Evolutionary conservation across 2,888 invertebrate genomes (phyloP).

Genomic region (Synergus umbraculus): DNA sequence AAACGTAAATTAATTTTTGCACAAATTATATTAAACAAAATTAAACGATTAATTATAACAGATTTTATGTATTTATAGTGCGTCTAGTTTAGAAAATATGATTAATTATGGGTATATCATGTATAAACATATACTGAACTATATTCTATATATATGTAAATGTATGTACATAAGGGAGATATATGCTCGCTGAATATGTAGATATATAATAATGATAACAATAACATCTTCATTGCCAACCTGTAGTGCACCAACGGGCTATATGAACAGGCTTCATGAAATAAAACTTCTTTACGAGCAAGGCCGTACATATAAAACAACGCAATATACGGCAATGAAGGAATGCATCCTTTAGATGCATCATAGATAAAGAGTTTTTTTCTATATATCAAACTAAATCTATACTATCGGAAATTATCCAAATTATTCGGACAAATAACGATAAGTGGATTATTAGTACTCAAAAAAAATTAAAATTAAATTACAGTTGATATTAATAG

Average conservation of each 20-base stretch:
- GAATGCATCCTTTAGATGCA: not conserved
- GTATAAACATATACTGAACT: not conserved
- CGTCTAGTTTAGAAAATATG: not conserved
- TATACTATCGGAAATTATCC: no score
- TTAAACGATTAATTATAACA: no score
- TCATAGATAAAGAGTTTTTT: no score
- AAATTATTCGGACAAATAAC: no score
- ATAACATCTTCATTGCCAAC: conserved; percentile 26
- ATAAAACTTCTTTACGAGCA: conserved; percentile 12
- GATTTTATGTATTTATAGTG: no score
- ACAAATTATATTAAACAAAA: not conserved
- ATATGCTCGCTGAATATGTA: conserved; percentile 1
- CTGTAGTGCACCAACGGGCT: not conserved
- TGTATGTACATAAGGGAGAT: no score
- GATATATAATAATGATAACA: not conserved
- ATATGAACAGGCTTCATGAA: not conserved
- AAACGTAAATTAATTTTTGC: not conserved
- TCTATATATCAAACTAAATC: not conserved
- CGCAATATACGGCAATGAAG: conserved; percentile 7
- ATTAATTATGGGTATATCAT: not conserved
- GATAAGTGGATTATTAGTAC: no score
- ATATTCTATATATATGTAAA: no score
- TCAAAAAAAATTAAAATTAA: not conserved
- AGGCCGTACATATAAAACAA: conserved; percentile 16
- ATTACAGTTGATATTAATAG: not conserved